A percentile compares a stretch with the other conserved stretches of the same genome.
phyloP scores from a whole-genome alignment of 2,888 invertebrate genomes.

The Pollenia griseotomentosa region DNA sequence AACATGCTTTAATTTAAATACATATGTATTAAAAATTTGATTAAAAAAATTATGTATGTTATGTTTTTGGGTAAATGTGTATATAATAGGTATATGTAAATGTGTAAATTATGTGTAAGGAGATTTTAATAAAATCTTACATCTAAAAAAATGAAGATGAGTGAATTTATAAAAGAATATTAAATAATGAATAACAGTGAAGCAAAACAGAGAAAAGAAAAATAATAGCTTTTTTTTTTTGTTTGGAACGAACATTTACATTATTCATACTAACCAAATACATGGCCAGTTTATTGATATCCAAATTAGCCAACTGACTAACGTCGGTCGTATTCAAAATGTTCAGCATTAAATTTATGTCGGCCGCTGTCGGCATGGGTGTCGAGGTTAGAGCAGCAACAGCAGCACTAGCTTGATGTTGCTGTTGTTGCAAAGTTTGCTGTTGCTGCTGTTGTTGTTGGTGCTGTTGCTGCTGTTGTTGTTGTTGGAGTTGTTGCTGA shows the following conservation, averaged over 20 bases:
- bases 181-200: neutral
- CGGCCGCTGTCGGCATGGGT: slow-evolving; percentile 84
- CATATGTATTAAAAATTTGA: neutral
- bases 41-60: neutral
- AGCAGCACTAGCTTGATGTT: slow-evolving; percentile 74
- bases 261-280: slow-evolving; percentile 88
- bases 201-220: slow-evolving; percentile 23
- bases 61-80: neutral
- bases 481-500: slow-evolving; percentile 77
- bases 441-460: slow-evolving; percentile 75
- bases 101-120: slow-evolving; percentile 12
- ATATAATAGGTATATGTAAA: neutral
- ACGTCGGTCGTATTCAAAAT: slow-evolving; percentile 84
- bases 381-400: slow-evolving; percentile 76
- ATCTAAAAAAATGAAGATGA: slow-evolving; percentile 16
- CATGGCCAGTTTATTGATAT: slow-evolving; percentile 90
- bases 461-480: slow-evolving; percentile 76
- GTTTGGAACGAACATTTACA: slow-evolving; percentile 77
- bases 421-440: slow-evolving; percentile 72
- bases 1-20: neutral
- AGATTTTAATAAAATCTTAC: slow-evolving; percentile 29
- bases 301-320: slow-evolving; percentile 89
- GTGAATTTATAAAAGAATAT: slow-evolving; percentile 12
- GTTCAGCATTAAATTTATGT: slow-evolving; percentile 84
- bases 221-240: slow-evolving; percentile 34